Percentiles rank a stretch among this genome's conserved stretches.
Evolutionary conservation across 2,888 invertebrate species (phyloP).

Genomic region (Oscheius sp.): DNA sequence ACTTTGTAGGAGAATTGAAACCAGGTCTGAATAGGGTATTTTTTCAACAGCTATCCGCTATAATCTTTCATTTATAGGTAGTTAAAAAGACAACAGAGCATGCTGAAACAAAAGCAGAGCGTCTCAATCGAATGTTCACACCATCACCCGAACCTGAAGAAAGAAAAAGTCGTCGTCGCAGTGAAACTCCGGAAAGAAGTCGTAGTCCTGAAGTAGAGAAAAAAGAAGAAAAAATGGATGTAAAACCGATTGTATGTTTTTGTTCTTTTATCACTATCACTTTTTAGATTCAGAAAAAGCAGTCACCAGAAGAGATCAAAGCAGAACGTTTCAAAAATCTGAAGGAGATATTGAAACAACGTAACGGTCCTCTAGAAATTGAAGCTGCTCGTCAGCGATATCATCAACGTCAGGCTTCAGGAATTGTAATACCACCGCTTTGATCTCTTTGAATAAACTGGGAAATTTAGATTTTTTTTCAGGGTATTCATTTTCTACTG

Average conservation of each 20-base stretch:
- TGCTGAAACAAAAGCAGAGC: slow-evolving; percentile 41
- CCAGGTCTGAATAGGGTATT: slow-evolving; percentile 47
- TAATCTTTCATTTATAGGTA: neutral
- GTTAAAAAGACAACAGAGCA: slow-evolving; percentile 29
- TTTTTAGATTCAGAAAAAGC: slow-evolving; percentile 6
- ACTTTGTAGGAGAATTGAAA: slow-evolving; percentile 53
- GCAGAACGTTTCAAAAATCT: slow-evolving; percentile 38
- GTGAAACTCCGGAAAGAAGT: slow-evolving; percentile 31
- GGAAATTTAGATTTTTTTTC: neutral
- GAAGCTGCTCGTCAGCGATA: slow-evolving; percentile 40
- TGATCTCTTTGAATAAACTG: slow-evolving; percentile 1
- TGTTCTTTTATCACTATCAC: neutral
- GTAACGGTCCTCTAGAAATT: slow-evolving; percentile 52
- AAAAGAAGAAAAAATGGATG: slow-evolving; percentile 22
- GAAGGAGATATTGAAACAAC: slow-evolving; percentile 50
- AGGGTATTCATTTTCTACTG: neutral
- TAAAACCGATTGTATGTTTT: slow-evolving; percentile 2
- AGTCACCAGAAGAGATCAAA: slow-evolving; percentile 36
- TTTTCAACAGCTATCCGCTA: neutral
- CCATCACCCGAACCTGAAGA: slow-evolving; percentile 52
- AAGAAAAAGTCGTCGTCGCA: too few species aligned
- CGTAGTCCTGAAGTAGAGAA: slow-evolving; percentile 14
- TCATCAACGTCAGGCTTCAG: neutral
- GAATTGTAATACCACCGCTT: slow-evolving; percentile 14
- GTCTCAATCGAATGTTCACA: slow-evolving; percentile 48